These are phyloP conservation scores for Antheraea mylitta DNA, from an alignment of 1,140 invertebrate species.

Conservation along the genomic window DNA sequence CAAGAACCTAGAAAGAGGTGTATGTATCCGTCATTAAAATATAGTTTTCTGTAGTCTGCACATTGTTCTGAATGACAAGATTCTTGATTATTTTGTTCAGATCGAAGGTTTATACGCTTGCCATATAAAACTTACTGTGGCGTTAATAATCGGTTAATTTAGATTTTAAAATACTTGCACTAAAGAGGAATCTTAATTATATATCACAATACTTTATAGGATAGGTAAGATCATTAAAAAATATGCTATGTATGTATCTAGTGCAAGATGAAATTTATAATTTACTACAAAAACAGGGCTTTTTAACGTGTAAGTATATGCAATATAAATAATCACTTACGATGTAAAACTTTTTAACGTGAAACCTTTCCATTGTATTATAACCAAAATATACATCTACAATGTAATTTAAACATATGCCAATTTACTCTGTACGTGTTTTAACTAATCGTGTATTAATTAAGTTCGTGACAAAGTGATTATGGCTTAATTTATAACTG, in stretches of 20 bases:
- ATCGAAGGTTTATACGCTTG: not conserved
- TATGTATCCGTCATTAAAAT: too few relatives aligned
- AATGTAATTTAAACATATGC: not conserved
- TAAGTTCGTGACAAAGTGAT: not conserved
- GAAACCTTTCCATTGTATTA: not conserved
- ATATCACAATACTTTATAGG: not conserved
- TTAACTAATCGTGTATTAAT: not conserved
- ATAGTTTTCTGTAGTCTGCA: too few relatives aligned
- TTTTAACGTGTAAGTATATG: conserved; percentile 22
- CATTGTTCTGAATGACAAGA: too few relatives aligned
- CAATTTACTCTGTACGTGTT: not conserved
- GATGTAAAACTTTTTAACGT: not conserved
- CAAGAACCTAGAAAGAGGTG: too few relatives aligned
- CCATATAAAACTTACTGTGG: not conserved
- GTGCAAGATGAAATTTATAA: not conserved
- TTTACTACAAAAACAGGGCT: conserved; percentile 35
- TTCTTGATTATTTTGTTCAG: not conserved
- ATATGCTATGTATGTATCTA: not conserved
- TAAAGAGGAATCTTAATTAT: not conserved
- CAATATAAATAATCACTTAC: conserved; percentile 34
- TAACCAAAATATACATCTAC: conserved; percentile 3
- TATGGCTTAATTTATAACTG: conserved; percentile 13
- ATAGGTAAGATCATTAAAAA: not conserved
- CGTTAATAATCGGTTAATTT: not conserved
- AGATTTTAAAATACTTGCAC: not conserved